These are phyloP conservation scores for Prochilodus magdalenae DNA, from an alignment of 2,113 vertebrate genomes.

Conservation along the genomic window DNA sequence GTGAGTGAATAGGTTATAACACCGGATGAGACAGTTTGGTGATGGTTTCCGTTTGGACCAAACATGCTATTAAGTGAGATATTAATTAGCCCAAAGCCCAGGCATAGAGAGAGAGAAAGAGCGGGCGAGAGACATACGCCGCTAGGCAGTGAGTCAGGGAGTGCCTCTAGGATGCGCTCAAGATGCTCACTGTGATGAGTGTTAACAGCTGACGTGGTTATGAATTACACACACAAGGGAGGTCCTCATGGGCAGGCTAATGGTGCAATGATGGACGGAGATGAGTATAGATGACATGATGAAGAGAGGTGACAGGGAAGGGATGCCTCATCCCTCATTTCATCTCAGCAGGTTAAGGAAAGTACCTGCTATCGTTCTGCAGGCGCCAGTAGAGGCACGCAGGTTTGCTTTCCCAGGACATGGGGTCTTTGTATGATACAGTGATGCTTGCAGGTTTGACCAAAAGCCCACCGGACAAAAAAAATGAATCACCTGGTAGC, in stretches of 20 bases:
- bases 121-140: not conserved
- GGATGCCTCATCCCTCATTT: constrained; percentile 14
- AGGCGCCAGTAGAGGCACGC: not conserved
- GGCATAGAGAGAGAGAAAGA: constrained; percentile 6
- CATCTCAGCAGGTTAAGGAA: constrained; percentile 16
- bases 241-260: constrained; percentile 41
- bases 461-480: too few relatives aligned
- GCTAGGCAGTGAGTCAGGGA: not conserved
- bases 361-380: not conserved
- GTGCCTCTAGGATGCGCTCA: constrained; percentile 5
- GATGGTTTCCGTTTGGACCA: not conserved
- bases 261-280: constrained; percentile 16
- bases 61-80: constrained; percentile 5
- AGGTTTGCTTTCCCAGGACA: not conserved
- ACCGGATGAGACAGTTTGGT: constrained; percentile 5
- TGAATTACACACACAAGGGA: constrained; percentile 5
- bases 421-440: too few relatives aligned
- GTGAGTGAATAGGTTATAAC: not conserved
- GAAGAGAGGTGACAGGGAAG: not conserved
- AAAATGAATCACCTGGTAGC: too few relatives aligned
- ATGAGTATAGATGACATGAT: constrained; percentile 31
- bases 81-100: not conserved
- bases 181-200: constrained; percentile 13
- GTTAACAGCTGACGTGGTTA: constrained; percentile 18
- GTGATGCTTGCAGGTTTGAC: too few relatives aligned